phyloP scores from a whole-genome alignment of 2,113 vertebrate genomes.

The Xyrauchen texanus region DNA sequence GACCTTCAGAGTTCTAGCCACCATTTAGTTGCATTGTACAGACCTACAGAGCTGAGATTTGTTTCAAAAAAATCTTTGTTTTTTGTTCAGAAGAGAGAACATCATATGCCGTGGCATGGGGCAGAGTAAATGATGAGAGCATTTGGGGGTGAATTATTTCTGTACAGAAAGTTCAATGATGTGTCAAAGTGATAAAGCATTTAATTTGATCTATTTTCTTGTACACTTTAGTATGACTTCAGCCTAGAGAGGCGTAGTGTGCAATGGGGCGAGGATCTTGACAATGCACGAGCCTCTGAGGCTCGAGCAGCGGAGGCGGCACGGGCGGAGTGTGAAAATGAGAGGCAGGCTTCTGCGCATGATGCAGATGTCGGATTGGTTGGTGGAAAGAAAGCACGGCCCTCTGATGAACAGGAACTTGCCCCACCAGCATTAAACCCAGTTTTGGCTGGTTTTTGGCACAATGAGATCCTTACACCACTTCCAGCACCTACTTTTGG shows the following conservation, averaged over 20 bases:
- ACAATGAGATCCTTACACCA: constrained; percentile 92
- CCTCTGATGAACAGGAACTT: constrained; percentile 70
- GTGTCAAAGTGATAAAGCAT: background rate
- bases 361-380: constrained; percentile 59
- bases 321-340: constrained; percentile 53
- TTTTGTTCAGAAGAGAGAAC: too few species aligned
- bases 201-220: background rate
- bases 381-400: constrained; percentile 57
- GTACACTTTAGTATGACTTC: constrained; percentile 89
- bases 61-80: too few species aligned
- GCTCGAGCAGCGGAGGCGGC: constrained; percentile 73
- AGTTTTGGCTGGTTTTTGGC: constrained; percentile 86
- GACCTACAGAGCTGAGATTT: too few species aligned
- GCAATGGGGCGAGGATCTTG: constrained; percentile 85
- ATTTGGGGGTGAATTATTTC: too few species aligned
- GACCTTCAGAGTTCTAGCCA: too few species aligned
- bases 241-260: constrained; percentile 87
- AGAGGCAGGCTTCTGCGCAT: constrained; percentile 48
- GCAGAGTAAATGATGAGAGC: too few species aligned
- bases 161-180: too few species aligned
- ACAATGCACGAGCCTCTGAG: constrained; percentile 79
- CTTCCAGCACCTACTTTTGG: constrained; percentile 85
- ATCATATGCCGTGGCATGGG: too few species aligned
- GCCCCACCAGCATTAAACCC: constrained; percentile 89
- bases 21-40: too few species aligned